phyloP scores from a whole-genome alignment of 2,797 vertebrate genomes.

The Carapus acus region DNA sequence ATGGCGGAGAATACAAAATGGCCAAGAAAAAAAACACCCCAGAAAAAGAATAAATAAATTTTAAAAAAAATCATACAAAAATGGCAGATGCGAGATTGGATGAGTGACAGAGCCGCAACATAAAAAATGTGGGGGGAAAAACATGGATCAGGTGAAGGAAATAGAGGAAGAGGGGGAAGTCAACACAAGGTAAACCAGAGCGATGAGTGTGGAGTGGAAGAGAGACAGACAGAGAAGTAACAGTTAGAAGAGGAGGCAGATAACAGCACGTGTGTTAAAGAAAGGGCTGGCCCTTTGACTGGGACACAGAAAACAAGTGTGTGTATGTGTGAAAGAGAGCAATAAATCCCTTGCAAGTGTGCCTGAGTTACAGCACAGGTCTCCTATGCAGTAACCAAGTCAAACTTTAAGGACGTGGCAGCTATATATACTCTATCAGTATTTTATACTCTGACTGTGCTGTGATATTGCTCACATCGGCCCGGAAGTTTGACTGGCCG shows the following conservation, averaged over 20 bases:
- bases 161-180: conserved; percentile 23
- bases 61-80: conserved; percentile 42
- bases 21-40: too few species aligned
- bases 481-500: too few species aligned
- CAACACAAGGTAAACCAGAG: conserved; percentile 31
- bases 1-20: too few species aligned
- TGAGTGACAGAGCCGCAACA: conserved; percentile 61
- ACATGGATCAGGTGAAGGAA: conserved; percentile 29
- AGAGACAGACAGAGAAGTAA: conserved; percentile 65
- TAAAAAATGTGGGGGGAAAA: conserved; percentile 76
- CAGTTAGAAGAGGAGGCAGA: conserved; percentile 65
- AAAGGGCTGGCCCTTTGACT: conserved; percentile 16
- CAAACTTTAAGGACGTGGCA: too few species aligned
- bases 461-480: too few species aligned
- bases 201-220: conserved; percentile 53
- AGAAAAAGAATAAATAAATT: conserved; percentile 78
- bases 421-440: too few species aligned
- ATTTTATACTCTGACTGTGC: too few species aligned
- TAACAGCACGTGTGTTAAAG: conserved; percentile 54
- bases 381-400: too few species aligned
- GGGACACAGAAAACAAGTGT: too few species aligned
- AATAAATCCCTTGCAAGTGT: too few species aligned
- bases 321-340: too few species aligned
- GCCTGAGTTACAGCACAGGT: too few species aligned
- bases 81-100: conserved; percentile 70